Conservation (phyloP, 2,113 vertebrate species). For the Chauna torquata region DNA sequence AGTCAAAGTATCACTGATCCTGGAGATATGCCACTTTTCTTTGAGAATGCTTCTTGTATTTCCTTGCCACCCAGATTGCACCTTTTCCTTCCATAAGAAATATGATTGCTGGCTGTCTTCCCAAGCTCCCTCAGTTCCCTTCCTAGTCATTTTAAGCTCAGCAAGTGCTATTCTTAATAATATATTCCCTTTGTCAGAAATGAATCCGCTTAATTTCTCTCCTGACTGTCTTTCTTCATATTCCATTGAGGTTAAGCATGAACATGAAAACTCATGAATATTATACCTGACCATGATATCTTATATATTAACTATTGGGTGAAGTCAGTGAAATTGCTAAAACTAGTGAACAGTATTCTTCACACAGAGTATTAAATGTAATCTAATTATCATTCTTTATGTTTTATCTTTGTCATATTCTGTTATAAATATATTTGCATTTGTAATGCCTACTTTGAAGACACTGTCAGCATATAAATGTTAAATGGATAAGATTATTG, state of each 20-base stretch:
- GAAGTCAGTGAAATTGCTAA: not conserved
- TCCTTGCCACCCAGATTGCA: not conserved
- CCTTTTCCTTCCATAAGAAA: not conserved
- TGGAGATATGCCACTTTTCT: not conserved
- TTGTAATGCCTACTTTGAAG: not conserved
- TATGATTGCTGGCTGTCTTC: not conserved
- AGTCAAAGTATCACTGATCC: not conserved
- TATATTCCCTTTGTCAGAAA: not conserved
- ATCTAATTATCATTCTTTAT: accelerated
- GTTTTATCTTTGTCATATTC: not conserved
- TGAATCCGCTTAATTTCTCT: not conserved
- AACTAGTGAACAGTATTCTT: not conserved
- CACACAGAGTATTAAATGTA: not conserved
- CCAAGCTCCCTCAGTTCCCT: not conserved
- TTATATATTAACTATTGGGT: not conserved
- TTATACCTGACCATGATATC: not conserved
- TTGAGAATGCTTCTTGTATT: not conserved
- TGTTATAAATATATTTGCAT: not conserved
- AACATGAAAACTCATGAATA: not conserved
- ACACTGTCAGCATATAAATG: no score
- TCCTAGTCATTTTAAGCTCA: not conserved
- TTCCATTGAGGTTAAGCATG: not conserved
- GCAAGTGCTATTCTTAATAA: not conserved
- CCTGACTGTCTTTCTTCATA: not conserved
- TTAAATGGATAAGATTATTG: no score